These are phyloP conservation scores for Tenodera sinensis DNA, from an alignment of 2,888 invertebrate species.

Conservation along the genomic window DNA sequence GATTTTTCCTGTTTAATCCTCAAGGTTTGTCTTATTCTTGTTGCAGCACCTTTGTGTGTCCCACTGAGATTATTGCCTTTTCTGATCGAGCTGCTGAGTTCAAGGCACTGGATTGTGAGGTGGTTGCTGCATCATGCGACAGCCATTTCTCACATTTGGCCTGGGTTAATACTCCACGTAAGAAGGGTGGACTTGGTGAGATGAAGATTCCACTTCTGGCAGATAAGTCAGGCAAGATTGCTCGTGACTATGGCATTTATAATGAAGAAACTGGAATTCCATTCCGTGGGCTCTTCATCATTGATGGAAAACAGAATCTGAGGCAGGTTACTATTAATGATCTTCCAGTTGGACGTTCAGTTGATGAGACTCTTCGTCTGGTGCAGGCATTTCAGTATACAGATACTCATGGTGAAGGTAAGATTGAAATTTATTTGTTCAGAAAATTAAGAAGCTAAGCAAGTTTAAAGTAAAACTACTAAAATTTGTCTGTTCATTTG, in stretches of 20 bases:
- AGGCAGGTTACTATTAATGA: constrained; percentile 96
- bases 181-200: constrained; percentile 88
- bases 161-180: constrained; percentile 92
- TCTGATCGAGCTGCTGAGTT: constrained; percentile 85
- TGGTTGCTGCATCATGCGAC: constrained; percentile 92
- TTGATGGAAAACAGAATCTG: constrained; percentile 61
- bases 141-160: constrained; percentile 96
- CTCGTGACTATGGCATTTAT: constrained; percentile 84
- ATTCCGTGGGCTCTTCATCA: constrained; percentile 93
- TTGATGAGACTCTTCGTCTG: constrained; percentile 90
- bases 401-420: constrained; percentile 83
- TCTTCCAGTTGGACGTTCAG: constrained; percentile 88
- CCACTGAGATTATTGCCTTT: constrained; percentile 96
- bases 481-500: neutral
- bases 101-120: constrained; percentile 76
- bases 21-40: neutral
- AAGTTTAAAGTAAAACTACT: neutral
- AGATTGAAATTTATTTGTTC: neutral
- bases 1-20: neutral
- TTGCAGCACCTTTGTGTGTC: constrained; percentile 54
- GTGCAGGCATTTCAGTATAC: constrained; percentile 97
- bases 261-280: constrained; percentile 90
- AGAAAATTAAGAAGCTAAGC: neutral
- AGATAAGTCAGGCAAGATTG: constrained; percentile 84
- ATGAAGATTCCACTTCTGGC: constrained; percentile 93